phyloP scores from a whole-genome alignment of 2,888 invertebrate species.

The Alloplasta piceator region DNA sequence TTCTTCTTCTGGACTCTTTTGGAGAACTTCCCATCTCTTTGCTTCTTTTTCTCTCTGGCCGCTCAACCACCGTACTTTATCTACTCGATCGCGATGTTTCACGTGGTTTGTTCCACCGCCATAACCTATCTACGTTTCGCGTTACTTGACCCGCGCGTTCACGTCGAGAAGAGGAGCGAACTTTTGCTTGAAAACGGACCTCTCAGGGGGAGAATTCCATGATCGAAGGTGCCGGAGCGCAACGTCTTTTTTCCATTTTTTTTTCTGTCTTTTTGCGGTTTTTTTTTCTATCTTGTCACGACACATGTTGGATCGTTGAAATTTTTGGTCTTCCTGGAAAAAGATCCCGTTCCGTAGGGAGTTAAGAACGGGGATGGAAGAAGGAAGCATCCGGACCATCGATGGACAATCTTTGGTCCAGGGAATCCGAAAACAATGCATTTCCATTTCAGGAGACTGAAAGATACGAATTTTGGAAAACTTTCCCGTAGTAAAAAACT shows the following conservation, averaged over 20 bases:
- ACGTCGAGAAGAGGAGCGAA: slow-evolving; percentile 23
- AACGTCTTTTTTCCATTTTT: slow-evolving; percentile 16
- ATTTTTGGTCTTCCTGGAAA: slow-evolving; percentile 45
- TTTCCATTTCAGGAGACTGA: too few species aligned
- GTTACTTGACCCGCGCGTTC: slow-evolving; percentile 40
- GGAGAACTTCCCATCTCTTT: background rate
- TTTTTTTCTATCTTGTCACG: slow-evolving; percentile 20
- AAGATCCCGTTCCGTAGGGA: background rate
- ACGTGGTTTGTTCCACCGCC: background rate
- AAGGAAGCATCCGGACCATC: background rate
- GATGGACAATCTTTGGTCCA: too few species aligned
- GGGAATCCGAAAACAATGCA: too few species aligned
- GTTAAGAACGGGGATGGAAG: slow-evolving; percentile 5
- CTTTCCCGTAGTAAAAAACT: too few species aligned
- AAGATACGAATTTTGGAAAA: too few species aligned
- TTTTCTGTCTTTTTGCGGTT: background rate
- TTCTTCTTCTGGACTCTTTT: slow-evolving; percentile 1
- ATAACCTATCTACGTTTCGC: slow-evolving; percentile 53
- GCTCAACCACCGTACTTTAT: slow-evolving; percentile 13
- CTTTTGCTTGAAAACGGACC: slow-evolving; percentile 60
- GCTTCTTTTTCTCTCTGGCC: background rate
- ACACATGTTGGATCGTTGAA: slow-evolving; percentile 57
- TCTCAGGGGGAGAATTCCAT: slow-evolving; percentile 1
- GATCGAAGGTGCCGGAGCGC: slow-evolving; percentile 58
- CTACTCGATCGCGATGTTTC: slow-evolving; percentile 21